phyloP scores from a whole-genome alignment of 2,113 vertebrate species.

The Thalassarche chlororhynchos region DNA sequence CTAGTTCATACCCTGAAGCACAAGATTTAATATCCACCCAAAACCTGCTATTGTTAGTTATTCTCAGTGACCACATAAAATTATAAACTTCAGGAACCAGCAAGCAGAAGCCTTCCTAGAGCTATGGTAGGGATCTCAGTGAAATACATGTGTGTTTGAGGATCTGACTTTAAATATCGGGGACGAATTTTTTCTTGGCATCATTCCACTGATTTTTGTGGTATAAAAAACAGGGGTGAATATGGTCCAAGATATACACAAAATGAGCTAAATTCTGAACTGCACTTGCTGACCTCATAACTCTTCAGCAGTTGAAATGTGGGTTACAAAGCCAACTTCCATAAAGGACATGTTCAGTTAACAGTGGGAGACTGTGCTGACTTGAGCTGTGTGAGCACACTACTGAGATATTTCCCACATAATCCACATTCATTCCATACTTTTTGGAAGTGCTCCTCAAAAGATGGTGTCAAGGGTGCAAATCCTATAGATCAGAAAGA shows the following conservation, averaged over 20 bases:
- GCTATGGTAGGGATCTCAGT: not conserved
- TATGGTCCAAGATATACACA: conserved; percentile 36
- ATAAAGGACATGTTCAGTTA: not conserved
- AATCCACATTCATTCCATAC: conserved; percentile 53
- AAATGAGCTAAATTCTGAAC: conserved; percentile 37
- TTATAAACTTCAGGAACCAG: not conserved
- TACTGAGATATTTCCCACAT: conserved; percentile 45
- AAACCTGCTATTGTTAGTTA: not conserved
- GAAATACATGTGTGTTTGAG: not conserved
- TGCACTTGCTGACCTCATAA: conserved; percentile 49
- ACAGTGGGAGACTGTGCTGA: conserved; percentile 40
- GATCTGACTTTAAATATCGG: not conserved
- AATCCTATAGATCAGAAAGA: conserved; percentile 5
- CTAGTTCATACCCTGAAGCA: not conserved
- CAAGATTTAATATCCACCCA: not conserved
- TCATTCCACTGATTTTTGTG: conserved; percentile 6
- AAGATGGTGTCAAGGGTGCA: conserved; percentile 33
- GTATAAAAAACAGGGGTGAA: conserved; percentile 22
- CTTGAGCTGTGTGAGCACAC: conserved; percentile 29
- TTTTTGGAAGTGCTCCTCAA: conserved; percentile 25
- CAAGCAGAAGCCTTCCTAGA: not conserved
- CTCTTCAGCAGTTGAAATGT: conserved; percentile 31
- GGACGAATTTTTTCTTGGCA: not conserved
- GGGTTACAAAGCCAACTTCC: conserved; percentile 48
- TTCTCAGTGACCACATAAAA: not conserved